phyloP scores from a whole-genome alignment of 2,797 vertebrate species.

The Halcyon leucocephala region DNA sequence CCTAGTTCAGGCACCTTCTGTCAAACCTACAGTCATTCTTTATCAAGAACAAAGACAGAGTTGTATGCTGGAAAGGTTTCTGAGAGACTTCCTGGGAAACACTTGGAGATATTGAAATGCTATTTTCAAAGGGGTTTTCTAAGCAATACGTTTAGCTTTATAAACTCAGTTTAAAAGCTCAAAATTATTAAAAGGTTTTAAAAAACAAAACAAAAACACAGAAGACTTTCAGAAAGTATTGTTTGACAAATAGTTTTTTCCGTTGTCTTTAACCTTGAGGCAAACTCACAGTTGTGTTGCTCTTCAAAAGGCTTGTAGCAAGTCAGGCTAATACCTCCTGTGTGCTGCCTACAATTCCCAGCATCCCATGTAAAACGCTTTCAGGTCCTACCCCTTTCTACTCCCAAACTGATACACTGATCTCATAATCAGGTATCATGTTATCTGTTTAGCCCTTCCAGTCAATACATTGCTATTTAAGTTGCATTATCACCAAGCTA shows the following conservation, averaged over 20 bases:
- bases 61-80: neutral
- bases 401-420: neutral
- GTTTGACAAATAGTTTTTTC: neutral
- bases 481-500: neutral
- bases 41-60: neutral
- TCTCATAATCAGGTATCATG: neutral
- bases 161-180: neutral
- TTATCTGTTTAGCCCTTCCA: conserved; percentile 16
- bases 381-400: neutral
- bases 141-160: neutral
- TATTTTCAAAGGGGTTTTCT: neutral
- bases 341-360: neutral
- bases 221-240: neutral
- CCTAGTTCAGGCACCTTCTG: neutral
- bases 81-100: neutral
- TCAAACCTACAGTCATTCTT: neutral
- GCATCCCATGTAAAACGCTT: neutral
- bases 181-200: neutral
- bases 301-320: neutral
- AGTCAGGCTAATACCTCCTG: neutral
- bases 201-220: neutral
- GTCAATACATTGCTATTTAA: conserved; percentile 47
- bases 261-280: neutral
- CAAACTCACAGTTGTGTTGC: neutral
- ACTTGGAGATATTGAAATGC: neutral